Conservation (phyloP, 2,888 invertebrate genomes). For the Drosophila austrosaltans region DNA sequence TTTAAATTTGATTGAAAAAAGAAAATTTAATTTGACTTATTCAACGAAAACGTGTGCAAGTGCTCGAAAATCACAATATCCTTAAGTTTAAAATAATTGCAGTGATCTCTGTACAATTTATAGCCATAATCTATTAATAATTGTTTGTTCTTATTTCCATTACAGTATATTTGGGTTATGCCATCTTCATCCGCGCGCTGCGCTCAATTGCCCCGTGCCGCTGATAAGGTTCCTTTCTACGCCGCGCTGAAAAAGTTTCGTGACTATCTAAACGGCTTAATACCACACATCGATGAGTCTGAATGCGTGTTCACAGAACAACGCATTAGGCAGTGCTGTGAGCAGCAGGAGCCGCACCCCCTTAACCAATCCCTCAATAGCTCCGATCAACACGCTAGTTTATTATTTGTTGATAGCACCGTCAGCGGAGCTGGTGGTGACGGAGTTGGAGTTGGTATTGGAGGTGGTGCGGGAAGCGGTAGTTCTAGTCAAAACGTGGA, state of each 20-base stretch:
- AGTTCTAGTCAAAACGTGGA: slow-evolving; percentile 37
- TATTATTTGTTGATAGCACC: slow-evolving; percentile 37
- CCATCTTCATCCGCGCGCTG: slow-evolving; percentile 98
- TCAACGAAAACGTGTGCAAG: too few relatives aligned
- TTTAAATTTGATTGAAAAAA: too few relatives aligned
- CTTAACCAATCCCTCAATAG: slow-evolving; percentile 10
- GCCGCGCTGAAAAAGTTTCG: slow-evolving; percentile 97
- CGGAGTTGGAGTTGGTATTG: slow-evolving; percentile 23
- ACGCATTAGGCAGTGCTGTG: slow-evolving; percentile 87
- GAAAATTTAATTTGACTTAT: too few relatives aligned
- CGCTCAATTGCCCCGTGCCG: slow-evolving; percentile 97
- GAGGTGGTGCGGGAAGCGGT: slow-evolving; percentile 27
- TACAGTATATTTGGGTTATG: slow-evolving; percentile 99
- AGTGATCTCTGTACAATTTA: background rate
- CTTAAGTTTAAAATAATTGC: background rate
- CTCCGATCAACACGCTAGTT: slow-evolving; percentile 35
- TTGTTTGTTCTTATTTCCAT: slow-evolving; percentile 50
- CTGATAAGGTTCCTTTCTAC: slow-evolving; percentile 99
- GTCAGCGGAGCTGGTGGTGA: slow-evolving; percentile 17
- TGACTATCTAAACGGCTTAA: slow-evolving; percentile 95
- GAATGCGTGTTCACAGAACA: slow-evolving; percentile 93
- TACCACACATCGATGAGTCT: slow-evolving; percentile 92
- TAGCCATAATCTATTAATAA: too few relatives aligned
- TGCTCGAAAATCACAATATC: too few relatives aligned
- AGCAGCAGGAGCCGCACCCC: slow-evolving; percentile 82